Evolutionary conservation across 2,888 invertebrate genomes (phyloP).

Genomic region (Eupithecia vulgata): DNA sequence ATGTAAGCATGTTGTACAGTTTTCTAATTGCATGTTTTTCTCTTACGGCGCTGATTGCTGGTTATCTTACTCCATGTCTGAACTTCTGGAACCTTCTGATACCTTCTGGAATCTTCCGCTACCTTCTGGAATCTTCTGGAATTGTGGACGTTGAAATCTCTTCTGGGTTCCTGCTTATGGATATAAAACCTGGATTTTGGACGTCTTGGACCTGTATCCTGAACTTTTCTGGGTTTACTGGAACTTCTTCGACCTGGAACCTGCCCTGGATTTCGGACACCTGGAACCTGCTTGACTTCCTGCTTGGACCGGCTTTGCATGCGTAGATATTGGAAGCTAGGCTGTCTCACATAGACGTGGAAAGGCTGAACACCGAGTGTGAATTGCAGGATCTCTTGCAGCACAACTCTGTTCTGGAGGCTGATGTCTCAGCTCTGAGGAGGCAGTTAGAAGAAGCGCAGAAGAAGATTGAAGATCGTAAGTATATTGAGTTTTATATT

Average conservation of each 20-base stretch:
- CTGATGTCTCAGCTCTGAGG: conserved; percentile 81
- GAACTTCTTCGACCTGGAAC: background rate
- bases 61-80: conserved; percentile 29
- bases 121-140: conserved; percentile 31
- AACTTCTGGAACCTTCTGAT: conserved; percentile 53
- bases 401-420: conserved; percentile 87
- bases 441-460: conserved; percentile 74
- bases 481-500: conserved; percentile 48
- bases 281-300: conserved; percentile 20
- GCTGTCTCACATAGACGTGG: conserved; percentile 85
- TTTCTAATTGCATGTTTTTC: conserved; percentile 76
- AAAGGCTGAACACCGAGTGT: conserved; percentile 86
- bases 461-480: conserved; percentile 69
- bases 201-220: conserved; percentile 19
- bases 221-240: conserved; percentile 16
- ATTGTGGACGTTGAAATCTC: conserved; percentile 29
- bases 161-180: conserved; percentile 2
- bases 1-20: conserved; percentile 9
- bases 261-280: conserved; percentile 28
- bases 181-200: background rate
- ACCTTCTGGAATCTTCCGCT: conserved; percentile 30
- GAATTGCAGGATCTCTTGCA: conserved; percentile 85
- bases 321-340: conserved; percentile 85
- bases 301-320: conserved; percentile 31
- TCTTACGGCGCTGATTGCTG: conserved; percentile 46